A percentile compares a stretch with the other conserved stretches of the same genome.
Conservation (phyloP, 2,113 vertebrate genomes). For the Melierax canorus region DNA sequence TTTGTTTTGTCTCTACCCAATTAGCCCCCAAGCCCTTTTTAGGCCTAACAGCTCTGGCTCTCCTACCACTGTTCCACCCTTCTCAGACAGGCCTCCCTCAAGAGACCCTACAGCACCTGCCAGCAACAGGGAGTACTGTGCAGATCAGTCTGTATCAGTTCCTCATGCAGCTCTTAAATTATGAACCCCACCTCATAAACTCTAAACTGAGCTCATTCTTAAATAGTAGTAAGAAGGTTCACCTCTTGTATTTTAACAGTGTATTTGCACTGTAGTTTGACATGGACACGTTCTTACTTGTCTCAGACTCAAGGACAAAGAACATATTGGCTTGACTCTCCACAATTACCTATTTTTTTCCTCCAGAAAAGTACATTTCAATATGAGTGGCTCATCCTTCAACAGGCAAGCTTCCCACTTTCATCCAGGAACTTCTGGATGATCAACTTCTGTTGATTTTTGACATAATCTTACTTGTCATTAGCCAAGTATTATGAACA, state of each 20-base stretch:
- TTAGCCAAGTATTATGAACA: neutral
- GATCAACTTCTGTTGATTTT: neutral
- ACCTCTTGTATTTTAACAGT: neutral
- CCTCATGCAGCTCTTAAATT: neutral
- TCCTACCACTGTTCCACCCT: neutral
- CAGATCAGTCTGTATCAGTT: rapidly evolving
- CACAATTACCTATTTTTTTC: neutral
- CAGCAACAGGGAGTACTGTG: neutral
- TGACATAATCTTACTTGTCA: neutral
- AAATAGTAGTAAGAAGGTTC: rapidly evolving
- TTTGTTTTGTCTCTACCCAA: neutral
- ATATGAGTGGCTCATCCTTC: neutral
- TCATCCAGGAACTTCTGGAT: neutral
- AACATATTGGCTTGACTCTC: neutral
- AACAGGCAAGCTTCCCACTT: neutral
- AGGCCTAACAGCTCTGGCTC: neutral
- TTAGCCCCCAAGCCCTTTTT: neutral
- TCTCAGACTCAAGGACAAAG: neutral
- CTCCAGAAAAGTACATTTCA: neutral
- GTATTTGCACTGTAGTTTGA: neutral
- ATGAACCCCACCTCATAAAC: rapidly evolving
- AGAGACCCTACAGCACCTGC: neutral
- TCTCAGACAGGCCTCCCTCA: neutral
- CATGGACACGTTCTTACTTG: neutral
- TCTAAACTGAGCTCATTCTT: neutral